These are phyloP conservation scores for Agrotis segetum DNA, from an alignment of 2,888 invertebrate genomes.

Conservation along the genomic window DNA sequence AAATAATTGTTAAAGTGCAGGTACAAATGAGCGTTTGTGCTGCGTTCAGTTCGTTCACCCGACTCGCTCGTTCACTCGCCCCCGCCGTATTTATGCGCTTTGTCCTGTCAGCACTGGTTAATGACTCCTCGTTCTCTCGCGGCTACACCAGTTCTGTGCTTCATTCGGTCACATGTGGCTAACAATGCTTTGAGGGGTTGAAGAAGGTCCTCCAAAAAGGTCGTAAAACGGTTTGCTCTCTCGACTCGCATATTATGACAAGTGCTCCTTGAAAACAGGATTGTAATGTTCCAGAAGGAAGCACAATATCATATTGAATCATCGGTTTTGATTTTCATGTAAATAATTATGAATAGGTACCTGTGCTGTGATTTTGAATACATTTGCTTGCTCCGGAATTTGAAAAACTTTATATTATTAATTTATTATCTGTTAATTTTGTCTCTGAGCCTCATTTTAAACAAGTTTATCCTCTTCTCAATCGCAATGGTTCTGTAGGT, in stretches of 20 bases:
- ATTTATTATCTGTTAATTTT: not conserved
- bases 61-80: conserved; percentile 42
- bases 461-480: not conserved
- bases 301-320: conserved; percentile 6
- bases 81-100: conserved; percentile 56
- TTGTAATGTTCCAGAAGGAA: conserved; percentile 3
- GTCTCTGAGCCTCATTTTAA: not conserved
- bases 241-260: conserved; percentile 22
- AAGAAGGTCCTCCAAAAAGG: conserved; percentile 35
- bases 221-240: conserved; percentile 20
- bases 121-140: conserved; percentile 41
- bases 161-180: conserved; percentile 21
- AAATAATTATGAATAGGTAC: not conserved
- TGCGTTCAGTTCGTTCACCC: conserved; percentile 59
- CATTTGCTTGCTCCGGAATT: too few relatives aligned
- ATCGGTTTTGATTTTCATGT: not conserved
- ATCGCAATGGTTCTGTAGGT: not conserved
- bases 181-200: conserved; percentile 28
- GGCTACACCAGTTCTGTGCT: conserved; percentile 18
- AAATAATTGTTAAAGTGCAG: conserved; percentile 48
- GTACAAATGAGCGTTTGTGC: conserved; percentile 42
- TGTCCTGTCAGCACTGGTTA: conserved; percentile 67
- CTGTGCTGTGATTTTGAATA: not conserved
- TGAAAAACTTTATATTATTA: not conserved
- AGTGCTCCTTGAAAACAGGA: conserved; percentile 15